Base-by-base conservation (phyloP, 2,113 vertebrate species). In the Psettodes erumei region DNA sequence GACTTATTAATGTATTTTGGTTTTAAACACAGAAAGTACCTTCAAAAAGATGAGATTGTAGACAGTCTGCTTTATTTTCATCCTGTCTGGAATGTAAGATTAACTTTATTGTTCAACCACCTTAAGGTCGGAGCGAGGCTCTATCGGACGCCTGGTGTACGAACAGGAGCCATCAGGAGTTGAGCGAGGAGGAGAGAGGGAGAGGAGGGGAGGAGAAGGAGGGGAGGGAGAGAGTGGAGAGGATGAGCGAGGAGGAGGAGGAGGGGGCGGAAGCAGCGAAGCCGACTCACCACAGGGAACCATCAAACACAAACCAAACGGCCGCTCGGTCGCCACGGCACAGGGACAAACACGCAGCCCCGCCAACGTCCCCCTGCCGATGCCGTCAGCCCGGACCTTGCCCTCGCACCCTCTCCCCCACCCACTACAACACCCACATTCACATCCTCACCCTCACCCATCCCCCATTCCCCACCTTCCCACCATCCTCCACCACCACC, bases 91-190 rank as follows among this genome's bases (percentile, higher is more conserved):
- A n/a, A n/a, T n/a, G n/a, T n/a, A n/a, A n/a, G n/a, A n/a, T 51
- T 1, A 28, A 16, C 47, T 10, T 12, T 42, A 6, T 15, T 12
- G 35, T 63, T 64, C 10, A 0, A 35, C n/a, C n/a, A 32, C 25
- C 28, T n/a, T 1, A 40, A 96, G 96, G 80, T 97, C 96, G 0
- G 96, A 97, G 77, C 91, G 96, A 10, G 96, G 96, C 38, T 97
- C 96, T 2, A 94, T 94, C 71, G 94, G 96, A 21, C 96, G 96
- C 72, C 89, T 96, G 60, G 94, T 95, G 10, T 97, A 95, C 38
- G 96, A 97, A 55, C 95, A 95, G 80, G 96, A 96, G 47, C 75
- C 92, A 0, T 87, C 94, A 3, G 93, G 93, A 47, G 76, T 18
- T 0, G 86, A 88, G 37, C 74, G 81, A 42, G 90, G 84, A 37